Percentiles rank a stretch among this genome's conserved stretches.
Conservation (phyloP, 2,888 invertebrate species). For the Monoplex corrugatus region DNA sequence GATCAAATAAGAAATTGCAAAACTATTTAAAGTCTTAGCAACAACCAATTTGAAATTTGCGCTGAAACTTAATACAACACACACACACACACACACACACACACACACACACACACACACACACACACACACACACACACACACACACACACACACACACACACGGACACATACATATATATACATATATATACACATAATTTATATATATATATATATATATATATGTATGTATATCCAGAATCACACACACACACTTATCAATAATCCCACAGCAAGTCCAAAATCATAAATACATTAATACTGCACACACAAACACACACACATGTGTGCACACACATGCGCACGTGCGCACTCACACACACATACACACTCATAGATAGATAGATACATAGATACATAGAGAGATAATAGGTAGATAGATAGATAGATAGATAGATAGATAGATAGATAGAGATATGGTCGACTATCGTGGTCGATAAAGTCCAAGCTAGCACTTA, state of each 20-base stretch:
- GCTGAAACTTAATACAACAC: no score
- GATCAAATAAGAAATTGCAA: background rate
- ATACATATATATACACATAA: background rate
- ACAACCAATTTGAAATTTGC: no score
- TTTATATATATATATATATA: background rate
- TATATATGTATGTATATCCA: background rate
- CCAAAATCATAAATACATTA: background rate
- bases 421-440: no score
- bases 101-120: slow-evolving; percentile 11
- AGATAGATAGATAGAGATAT: no score
- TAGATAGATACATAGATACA: background rate
- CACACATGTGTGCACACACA: background rate
- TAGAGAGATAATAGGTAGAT: no score
- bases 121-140: background rate
- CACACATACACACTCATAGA: background rate
- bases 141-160: background rate
- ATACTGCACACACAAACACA: background rate
- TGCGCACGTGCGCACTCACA: background rate
- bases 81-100: background rate
- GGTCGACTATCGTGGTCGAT: no score
- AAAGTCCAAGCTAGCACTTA: no score
- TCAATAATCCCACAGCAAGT: background rate
- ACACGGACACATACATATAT: background rate
- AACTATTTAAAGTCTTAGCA: no score
- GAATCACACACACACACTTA: background rate